Evolutionary conservation across 1,140 invertebrate genomes (phyloP), one percentile per base, ranked within the genome.

Genomic region (Plodia interpunctella): DNA sequence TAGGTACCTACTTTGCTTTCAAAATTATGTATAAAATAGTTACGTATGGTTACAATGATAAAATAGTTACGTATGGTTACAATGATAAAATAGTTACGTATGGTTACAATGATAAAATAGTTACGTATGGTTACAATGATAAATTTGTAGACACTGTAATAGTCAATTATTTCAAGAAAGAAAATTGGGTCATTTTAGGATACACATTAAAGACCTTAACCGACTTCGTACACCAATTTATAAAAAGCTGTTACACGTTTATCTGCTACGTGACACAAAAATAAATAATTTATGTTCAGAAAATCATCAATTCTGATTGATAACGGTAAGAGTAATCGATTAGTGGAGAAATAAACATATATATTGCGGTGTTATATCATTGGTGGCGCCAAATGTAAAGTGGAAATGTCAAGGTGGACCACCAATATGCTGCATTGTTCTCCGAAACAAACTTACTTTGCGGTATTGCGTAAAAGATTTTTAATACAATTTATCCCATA

Each of bases 351-450:
- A 44, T 17, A 10, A 13, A 53, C 21, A 53, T 53, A 25, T 25
- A 53, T 17, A 54, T 15, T 30, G 52, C 17, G 11, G 9, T 54
- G 25, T 54, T 54, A 54, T 54, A 54, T 54, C 25, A 54, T 54
- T 19, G 11, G 17, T 54, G 52, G 52, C 21, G 21, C 52, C 19
- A 25, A 56, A 49, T 44, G 10, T 15, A 44, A 44, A 44, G 38
- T 44, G 5, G 15, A 44, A 44, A 56, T 56, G 55, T 56, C 55
- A 56, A 56, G 55, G 55, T 44, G 55, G 18, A 56, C 55, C 13
- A 15, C 3, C n/a, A 2, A 15, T 17, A 44, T 17, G 10, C 9
- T 35, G n/a, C 38, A 15, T 44, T 44, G 38, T 44, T 44, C 38
- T 15, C 13, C 38, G 15, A 44, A 44, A 44, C 10, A n/a, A n/a